Base-by-base conservation (phyloP, 2,888 invertebrate genomes). In the Aelia acuminata region DNA sequence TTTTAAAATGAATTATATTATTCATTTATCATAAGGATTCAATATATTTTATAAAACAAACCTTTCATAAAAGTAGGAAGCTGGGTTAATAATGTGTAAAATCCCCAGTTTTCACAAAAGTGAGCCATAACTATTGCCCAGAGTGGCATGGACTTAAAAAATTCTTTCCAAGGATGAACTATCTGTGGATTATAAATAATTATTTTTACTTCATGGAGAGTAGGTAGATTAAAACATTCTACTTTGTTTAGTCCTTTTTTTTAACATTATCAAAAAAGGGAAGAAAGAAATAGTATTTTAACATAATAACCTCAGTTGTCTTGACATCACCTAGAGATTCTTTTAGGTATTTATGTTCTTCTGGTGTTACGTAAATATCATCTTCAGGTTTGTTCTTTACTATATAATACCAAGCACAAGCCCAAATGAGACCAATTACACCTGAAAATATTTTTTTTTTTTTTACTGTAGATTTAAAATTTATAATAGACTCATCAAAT, bases 21-120 rank as follows among this genome's bases (percentile, higher is more conserved):
- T 35, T 15, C 18, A 26, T 11, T 35, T 22, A 35, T 2, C 8
- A 70, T 26, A 20, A 57, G n/a, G 15, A n/a, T 63, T 87, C 49
- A 35, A 1, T 35, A 18, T 15, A 8, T 26, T 70, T 70, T 70
- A 35, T 35, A 4, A 11, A 53, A 11, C 35, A 20, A 92, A 96
- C 97, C 96, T 93, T 94, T 95, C 94, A 97, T 95, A 91, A 96
- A 97, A 31, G 96, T 96, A 3, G 97, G 97, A 80, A 97, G 92
- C 91, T 96, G 96, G 0, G 97, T 97, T 3, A 97, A 93, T 90
- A 97, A 93, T 0, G 97, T 97, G 91, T 97, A 97, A 92, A 97
- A 97, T 8, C 97, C 97, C 97, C 97, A 97, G 92, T 97, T 97
- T 92, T 97, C 97, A 48, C 96, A 95, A 92, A 97, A 97, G 92